Evolutionary conservation across 2,888 invertebrate species (phyloP).

Genomic region (Drosophila suboccidentalis): DNA sequence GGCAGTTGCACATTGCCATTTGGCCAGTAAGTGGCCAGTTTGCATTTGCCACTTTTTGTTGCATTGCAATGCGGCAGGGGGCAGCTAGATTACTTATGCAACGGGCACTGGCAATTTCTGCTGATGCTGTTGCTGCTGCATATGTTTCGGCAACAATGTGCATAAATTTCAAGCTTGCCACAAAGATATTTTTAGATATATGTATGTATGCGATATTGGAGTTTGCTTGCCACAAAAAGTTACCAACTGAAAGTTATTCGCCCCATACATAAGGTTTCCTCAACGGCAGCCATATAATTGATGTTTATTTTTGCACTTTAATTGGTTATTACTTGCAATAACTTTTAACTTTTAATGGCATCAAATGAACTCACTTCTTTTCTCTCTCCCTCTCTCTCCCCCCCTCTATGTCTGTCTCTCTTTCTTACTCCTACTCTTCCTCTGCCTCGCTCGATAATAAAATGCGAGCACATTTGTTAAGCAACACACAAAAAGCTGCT

Average conservation of each 20-base stretch:
- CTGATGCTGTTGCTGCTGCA: constrained; percentile 10
- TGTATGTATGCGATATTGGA: background rate
- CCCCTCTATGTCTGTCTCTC: background rate
- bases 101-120: constrained; percentile 13
- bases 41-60: constrained; percentile 44
- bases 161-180: constrained; percentile 59
- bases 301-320: constrained; percentile 78
- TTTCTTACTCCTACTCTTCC: background rate
- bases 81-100: constrained; percentile 69
- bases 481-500: constrained; percentile 36
- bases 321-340: constrained; percentile 72
- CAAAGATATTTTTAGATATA: constrained; percentile 29
- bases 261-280: constrained; percentile 18
- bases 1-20: constrained; percentile 36
- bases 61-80: background rate
- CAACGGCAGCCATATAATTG: constrained; percentile 55
- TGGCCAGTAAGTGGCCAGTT: constrained; percentile 39
- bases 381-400: background rate
- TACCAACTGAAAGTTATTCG: constrained; percentile 15
- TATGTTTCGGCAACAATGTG: constrained; percentile 61
- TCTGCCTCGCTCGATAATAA: constrained; percentile 13
- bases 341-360: constrained; percentile 61
- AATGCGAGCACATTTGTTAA: constrained; percentile 20
- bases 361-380: constrained; percentile 29
- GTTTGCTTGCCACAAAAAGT: constrained; percentile 26